Evolutionary conservation across 2,113 vertebrate species (phyloP).

Genomic region (Semicossyphus pulcher): DNA sequence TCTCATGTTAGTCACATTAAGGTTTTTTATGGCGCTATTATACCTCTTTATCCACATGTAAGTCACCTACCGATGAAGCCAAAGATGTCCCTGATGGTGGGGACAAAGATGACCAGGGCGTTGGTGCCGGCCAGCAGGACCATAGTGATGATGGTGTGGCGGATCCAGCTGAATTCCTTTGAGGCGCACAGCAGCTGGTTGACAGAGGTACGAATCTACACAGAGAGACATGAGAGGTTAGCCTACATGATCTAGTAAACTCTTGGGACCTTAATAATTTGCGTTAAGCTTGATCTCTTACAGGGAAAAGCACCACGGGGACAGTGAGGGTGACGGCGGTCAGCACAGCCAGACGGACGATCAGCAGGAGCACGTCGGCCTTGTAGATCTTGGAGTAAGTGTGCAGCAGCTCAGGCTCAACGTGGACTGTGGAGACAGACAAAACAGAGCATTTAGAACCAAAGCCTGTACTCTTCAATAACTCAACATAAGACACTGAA

Average conservation of each 20-base stretch:
- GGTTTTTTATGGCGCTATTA: not conserved
- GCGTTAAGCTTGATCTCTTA: conserved; percentile 78
- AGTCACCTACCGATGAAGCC: conserved; percentile 90
- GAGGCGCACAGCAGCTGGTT: conserved; percentile 89
- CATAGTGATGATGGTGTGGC: conserved; percentile 89
- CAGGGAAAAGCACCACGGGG: conserved; percentile 96
- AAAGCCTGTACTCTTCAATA: not conserved
- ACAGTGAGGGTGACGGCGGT: conserved; percentile 95
- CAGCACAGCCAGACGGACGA: conserved; percentile 95
- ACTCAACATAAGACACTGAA: too few species aligned
- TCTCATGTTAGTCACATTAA: not conserved
- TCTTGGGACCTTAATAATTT: rapidly evolving
- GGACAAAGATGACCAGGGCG: conserved; percentile 93
- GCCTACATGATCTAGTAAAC: not conserved
- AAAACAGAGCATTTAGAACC: not conserved
- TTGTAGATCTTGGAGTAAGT: conserved; percentile 89
- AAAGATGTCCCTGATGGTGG: conserved; percentile 95
- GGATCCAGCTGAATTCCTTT: conserved; percentile 93
- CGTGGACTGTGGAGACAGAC: conserved; percentile 75
- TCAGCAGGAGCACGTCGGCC: conserved; percentile 89
- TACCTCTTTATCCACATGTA: rapidly evolving
- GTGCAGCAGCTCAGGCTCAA: conserved; percentile 93
- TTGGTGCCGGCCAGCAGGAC: conserved; percentile 87
- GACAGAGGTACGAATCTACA: conserved; percentile 93
- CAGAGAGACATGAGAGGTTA: conserved; percentile 3